Evolutionary conservation across 2,888 invertebrate species (phyloP).

Genomic region (Antitype chi): DNA sequence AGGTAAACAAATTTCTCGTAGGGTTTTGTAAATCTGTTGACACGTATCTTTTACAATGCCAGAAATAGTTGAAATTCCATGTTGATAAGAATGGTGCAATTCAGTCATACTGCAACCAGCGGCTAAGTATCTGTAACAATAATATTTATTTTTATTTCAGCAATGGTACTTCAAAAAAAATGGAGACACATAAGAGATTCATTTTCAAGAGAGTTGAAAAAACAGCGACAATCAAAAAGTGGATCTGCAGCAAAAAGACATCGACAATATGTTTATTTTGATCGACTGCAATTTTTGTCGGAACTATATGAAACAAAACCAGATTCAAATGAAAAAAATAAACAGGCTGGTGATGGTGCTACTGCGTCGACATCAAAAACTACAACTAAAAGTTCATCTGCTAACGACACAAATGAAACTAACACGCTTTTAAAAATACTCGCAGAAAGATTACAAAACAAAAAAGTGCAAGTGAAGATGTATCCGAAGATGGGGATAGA

Average conservation of each 20-base stretch:
- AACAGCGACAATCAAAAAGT: conserved; percentile 39
- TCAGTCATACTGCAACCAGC: conserved; percentile 50
- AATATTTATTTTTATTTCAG: conserved; percentile 32
- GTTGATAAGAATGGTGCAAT: conserved; percentile 46
- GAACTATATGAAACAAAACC: conserved; percentile 26
- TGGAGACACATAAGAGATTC: conserved; percentile 42
- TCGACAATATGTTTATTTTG: conserved; percentile 21
- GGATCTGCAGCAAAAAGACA: conserved; percentile 43
- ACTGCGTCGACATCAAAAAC: conserved; percentile 38
- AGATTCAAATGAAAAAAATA: conserved; percentile 34
- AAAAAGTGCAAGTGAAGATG: conserved; percentile 43
- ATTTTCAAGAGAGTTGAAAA: conserved; percentile 35
- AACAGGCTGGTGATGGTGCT: conserved; percentile 8
- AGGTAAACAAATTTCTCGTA: conserved; percentile 37
- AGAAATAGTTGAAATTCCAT: conserved; percentile 45
- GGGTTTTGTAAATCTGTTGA: conserved; percentile 35
- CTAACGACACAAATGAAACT: conserved; percentile 31
- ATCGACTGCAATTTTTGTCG: conserved; percentile 21
- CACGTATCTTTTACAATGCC: conserved; percentile 48
- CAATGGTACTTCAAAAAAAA: conserved; percentile 43
- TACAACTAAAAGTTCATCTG: conserved; percentile 41
- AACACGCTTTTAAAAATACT: conserved; percentile 45
- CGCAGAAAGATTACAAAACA: conserved; percentile 26
- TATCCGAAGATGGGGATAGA: conserved; percentile 44
- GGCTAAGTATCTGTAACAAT: conserved; percentile 40